These are phyloP conservation scores for Turritopsis rubra DNA, from an alignment of 30 jellyfish, hydroid and myxozoan species.

Conservation along the genomic window DNA sequence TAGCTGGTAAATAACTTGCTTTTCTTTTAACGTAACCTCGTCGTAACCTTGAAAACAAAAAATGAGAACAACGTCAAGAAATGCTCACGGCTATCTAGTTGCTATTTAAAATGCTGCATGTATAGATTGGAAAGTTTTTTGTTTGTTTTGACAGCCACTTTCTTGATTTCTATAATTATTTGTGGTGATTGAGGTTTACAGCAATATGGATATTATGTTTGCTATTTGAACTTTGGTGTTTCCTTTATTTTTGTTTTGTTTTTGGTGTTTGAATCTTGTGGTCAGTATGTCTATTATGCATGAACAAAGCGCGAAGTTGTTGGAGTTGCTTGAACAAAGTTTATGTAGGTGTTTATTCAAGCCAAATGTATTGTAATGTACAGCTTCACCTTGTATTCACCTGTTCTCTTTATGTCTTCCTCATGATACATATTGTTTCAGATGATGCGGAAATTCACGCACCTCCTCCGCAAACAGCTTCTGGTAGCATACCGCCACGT, in stretches of 20 bases:
- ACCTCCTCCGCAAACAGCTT: conserved; percentile 51
- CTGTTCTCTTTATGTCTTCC: background rate
- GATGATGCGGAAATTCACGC: conserved; percentile 33
- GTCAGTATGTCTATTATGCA: background rate
- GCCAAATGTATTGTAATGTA: background rate
- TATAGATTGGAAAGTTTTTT: too few relatives aligned
- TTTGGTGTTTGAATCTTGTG: background rate
- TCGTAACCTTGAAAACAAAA: background rate
- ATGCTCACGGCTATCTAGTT: background rate
- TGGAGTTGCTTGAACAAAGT: conserved; percentile 8
- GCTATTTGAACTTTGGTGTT: too few relatives aligned
- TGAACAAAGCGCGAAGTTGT: background rate
- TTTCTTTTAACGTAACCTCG: background rate
- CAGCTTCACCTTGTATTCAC: too few relatives aligned
- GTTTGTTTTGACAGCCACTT: too few relatives aligned
- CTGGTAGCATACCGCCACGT: conserved; percentile 55
- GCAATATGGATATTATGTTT: too few relatives aligned
- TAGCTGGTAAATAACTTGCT: background rate
- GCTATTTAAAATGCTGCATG: background rate
- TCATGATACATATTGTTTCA: background rate
- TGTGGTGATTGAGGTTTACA: too few relatives aligned
- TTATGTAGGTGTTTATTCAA: background rate
- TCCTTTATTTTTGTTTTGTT: too few relatives aligned
- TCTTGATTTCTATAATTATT: background rate
- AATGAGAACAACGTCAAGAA: background rate